phyloP scores from a whole-genome alignment of 2,888 invertebrate genomes.

The Amiota communis region DNA sequence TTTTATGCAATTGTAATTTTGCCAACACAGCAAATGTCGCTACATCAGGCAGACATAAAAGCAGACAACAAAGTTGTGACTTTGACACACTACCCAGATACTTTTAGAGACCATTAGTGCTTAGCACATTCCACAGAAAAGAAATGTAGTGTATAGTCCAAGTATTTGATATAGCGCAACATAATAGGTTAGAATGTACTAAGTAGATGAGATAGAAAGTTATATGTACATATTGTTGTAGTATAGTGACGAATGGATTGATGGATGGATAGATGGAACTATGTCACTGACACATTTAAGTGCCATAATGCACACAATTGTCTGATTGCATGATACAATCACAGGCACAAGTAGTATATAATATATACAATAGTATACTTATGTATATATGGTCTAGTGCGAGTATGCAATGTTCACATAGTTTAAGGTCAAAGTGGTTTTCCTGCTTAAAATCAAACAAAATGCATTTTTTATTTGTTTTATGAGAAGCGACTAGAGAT shows the following conservation, averaged over 20 bases:
- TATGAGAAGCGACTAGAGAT: conserved; percentile 22
- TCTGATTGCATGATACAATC: conserved; percentile 26
- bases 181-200: not conserved
- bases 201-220: not conserved
- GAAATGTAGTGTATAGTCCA: not conserved
- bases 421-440: conserved; percentile 70
- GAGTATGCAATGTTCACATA: conserved; percentile 42
- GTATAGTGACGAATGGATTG: not conserved
- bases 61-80: conserved; percentile 1
- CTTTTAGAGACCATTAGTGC: not conserved
- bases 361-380: not conserved
- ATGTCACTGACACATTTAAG: conserved; percentile 68
- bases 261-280: conserved; percentile 43
- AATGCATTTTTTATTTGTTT: conserved; percentile 13
- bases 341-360: not conserved
- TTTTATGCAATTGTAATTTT: conserved; percentile 31
- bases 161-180: no score
- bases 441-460: conserved; percentile 40
- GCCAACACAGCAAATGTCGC: conserved; percentile 27
- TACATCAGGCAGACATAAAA: conserved; percentile 1
- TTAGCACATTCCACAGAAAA: not conserved
- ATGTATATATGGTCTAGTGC: conserved; percentile 36
- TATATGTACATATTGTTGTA: not conserved
- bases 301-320: conserved; percentile 36
- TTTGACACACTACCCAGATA: not conserved